phyloP scores from a whole-genome alignment of 2,888 invertebrate species.

The Dryococelus australis region DNA sequence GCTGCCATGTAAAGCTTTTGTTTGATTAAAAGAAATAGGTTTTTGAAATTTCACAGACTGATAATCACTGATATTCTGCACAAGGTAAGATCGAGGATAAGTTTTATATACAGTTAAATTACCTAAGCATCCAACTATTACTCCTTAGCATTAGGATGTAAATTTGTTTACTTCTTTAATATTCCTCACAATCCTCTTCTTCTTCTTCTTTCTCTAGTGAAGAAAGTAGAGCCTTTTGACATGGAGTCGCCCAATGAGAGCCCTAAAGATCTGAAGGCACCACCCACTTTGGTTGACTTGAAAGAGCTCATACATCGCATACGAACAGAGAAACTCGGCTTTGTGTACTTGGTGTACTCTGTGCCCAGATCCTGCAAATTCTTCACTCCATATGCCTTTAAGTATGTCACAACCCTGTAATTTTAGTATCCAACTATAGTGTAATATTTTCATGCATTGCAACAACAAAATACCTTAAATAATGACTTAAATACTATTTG shows the following conservation, averaged over 20 bases:
- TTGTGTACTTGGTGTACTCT: constrained; percentile 79
- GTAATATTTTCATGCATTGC: neutral
- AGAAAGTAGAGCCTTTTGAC: neutral
- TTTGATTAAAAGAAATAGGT: too few relatives aligned
- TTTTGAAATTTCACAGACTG: too few relatives aligned
- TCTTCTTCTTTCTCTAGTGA: neutral
- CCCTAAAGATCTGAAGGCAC: constrained; percentile 35
- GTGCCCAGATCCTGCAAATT: constrained; percentile 75
- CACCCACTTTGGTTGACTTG: constrained; percentile 58
- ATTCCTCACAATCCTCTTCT: neutral
- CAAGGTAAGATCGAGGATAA: too few relatives aligned
- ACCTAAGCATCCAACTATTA: neutral
- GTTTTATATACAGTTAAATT: too few relatives aligned
- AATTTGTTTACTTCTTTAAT: too few relatives aligned
- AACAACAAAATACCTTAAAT: neutral
- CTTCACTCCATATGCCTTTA: constrained; percentile 78
- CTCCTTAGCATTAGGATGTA: neutral
- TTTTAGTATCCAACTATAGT: neutral
- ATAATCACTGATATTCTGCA: too few relatives aligned
- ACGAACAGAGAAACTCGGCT: constrained; percentile 61
- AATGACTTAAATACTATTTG: too few relatives aligned
- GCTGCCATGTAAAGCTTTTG: too few relatives aligned
- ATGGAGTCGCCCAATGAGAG: neutral
- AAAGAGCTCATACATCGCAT: constrained; percentile 62
- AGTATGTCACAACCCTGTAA: constrained; percentile 59